Evolutionary conservation across 2,888 invertebrate genomes (phyloP).

Genomic region (Portevinia maculata): DNA sequence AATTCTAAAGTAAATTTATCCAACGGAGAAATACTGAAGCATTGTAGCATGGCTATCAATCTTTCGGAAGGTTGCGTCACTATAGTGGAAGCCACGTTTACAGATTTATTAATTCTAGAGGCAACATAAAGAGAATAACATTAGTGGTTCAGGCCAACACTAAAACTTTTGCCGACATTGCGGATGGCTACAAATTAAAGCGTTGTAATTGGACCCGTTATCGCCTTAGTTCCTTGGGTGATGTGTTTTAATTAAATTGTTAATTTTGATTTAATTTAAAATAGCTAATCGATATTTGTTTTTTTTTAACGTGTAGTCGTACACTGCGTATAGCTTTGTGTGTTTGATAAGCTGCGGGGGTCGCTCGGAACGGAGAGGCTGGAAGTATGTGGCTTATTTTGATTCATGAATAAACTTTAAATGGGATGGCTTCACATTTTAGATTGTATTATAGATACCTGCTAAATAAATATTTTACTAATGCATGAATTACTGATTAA

Average conservation of each 20-base stretch:
- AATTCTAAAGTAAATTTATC: constrained; percentile 4
- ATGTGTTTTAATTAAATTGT: constrained; percentile 61
- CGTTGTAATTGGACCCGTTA: background rate
- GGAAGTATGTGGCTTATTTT: too few relatives aligned
- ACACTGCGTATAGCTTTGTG: too few relatives aligned
- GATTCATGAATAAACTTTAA: too few relatives aligned
- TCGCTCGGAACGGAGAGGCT: too few relatives aligned
- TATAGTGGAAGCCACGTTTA: constrained; percentile 12
- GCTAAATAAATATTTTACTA: too few relatives aligned
- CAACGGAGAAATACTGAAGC: too few relatives aligned
- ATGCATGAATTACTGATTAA: too few relatives aligned
- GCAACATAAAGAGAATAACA: background rate
- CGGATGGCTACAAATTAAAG: constrained; percentile 2
- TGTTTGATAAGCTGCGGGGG: too few relatives aligned
- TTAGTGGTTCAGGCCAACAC: constrained; percentile 15
- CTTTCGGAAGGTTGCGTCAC: background rate
- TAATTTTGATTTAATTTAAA: constrained; percentile 44
- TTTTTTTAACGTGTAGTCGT: too few relatives aligned
- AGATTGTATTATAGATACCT: too few relatives aligned
- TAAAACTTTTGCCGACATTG: background rate
- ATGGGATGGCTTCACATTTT: too few relatives aligned
- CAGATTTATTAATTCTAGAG: constrained; percentile 27
- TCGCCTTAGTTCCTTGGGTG: constrained; percentile 6
- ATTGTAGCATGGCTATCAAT: background rate
- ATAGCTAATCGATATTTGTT: constrained; percentile 56